phyloP scores from a whole-genome alignment of 2,113 vertebrate genomes.

The Butorides virescens region DNA sequence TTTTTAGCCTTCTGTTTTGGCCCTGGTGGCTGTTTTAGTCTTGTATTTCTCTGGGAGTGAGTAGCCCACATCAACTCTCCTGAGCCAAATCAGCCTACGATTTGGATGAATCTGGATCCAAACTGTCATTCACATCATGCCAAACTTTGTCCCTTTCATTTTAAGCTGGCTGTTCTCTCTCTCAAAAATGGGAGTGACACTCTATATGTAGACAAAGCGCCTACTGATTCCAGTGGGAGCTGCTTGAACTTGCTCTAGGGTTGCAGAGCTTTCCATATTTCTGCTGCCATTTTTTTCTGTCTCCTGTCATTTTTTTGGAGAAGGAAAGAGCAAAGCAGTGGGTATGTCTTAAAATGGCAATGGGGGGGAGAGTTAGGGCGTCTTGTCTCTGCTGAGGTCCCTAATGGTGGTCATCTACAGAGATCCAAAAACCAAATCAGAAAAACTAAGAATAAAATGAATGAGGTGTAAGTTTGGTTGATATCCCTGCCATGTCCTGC shows the following conservation, averaged over 20 bases:
- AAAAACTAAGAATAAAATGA: not conserved
- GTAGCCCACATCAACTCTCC: not conserved
- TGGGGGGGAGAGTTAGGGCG: not conserved
- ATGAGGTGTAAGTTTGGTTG: not conserved
- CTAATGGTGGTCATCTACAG: not conserved
- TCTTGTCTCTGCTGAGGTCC: not conserved
- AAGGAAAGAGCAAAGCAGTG: not conserved
- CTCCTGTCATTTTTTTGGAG: not conserved
- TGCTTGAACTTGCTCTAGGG: not conserved
- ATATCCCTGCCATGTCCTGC: not conserved
- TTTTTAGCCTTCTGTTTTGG: not conserved
- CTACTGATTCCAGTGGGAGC: not conserved
- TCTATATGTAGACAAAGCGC: not conserved
- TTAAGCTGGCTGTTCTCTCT: not conserved
- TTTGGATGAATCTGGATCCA: not conserved
- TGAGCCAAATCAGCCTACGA: not conserved
- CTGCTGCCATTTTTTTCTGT: not conserved
- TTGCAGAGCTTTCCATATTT: not conserved
- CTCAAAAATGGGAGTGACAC: not conserved
- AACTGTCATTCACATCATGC: not conserved
- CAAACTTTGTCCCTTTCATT: not conserved
- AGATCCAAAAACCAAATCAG: not conserved
- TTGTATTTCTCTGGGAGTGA: not conserved
- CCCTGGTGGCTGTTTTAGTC: not conserved
- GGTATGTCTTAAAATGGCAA: not conserved